Evolutionary conservation across 2,113 vertebrate genomes (phyloP).

Genomic region (Cephalopterus ornatus): DNA sequence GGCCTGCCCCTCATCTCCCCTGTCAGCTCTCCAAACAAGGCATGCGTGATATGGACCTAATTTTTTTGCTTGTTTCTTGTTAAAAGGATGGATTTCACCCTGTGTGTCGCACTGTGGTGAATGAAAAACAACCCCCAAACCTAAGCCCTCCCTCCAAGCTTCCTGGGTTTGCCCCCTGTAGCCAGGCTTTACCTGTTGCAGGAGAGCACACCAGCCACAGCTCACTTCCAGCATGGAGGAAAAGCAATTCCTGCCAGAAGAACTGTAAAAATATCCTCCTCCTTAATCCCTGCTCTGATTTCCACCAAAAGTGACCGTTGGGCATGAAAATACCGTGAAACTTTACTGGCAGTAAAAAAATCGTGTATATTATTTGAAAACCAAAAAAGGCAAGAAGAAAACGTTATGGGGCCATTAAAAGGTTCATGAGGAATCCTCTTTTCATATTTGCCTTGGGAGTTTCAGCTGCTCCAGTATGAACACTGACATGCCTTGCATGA

Average conservation of each 20-base stretch:
- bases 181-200: not conserved
- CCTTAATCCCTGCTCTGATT: slow-evolving; percentile 25
- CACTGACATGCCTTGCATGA: not conserved
- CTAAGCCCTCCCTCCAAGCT: not conserved
- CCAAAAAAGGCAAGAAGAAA: slow-evolving; percentile 22
- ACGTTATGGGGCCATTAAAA: not conserved
- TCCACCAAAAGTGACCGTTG: not conserved
- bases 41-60: rapidly evolving
- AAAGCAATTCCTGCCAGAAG: slow-evolving; percentile 7
- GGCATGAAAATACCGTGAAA: slow-evolving; percentile 18
- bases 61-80: not conserved
- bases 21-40: not conserved
- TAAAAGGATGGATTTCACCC: not conserved
- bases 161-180: not conserved
- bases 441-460: slow-evolving; percentile 20
- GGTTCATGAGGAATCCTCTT: not conserved
- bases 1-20: not conserved
- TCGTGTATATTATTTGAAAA: not conserved
- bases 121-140: not conserved
- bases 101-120: not conserved
- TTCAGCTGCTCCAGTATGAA: slow-evolving; percentile 1
- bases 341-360: slow-evolving; percentile 4
- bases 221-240: not conserved
- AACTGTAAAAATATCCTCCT: not conserved
- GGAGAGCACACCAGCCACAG: not conserved